phyloP scores from a whole-genome alignment of 2,888 invertebrate species.

The Drosophila vallismaia region DNA sequence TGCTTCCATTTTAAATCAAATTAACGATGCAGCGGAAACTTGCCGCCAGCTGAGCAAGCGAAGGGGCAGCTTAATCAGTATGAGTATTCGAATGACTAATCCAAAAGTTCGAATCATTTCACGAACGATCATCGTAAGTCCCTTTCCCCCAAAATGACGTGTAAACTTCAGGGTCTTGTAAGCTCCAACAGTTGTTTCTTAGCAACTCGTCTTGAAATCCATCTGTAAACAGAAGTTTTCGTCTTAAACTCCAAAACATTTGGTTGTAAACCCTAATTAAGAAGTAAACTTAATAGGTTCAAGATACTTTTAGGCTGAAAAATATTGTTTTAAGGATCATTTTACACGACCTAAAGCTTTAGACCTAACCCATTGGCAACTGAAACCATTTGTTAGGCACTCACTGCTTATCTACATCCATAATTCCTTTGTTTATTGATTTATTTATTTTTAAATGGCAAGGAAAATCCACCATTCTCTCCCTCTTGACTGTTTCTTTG shows the following conservation, averaged over 20 bases:
- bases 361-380: conserved; percentile 4
- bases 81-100: conserved; percentile 27
- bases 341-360: neutral
- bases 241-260: too few species aligned
- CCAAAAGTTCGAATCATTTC: conserved; percentile 11
- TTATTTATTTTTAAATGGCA: conserved; percentile 44
- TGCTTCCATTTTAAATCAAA: conserved; percentile 59
- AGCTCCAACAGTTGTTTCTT: conserved; percentile 18
- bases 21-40: conserved; percentile 44
- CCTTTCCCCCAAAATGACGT: conserved; percentile 6
- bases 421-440: conserved; percentile 54
- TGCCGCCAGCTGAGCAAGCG: conserved; percentile 29
- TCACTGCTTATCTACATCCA: conserved; percentile 9
- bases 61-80: conserved; percentile 12
- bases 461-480: conserved; percentile 30
- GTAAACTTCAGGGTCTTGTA: conserved; percentile 10
- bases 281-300: neutral
- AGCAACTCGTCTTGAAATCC: conserved; percentile 17
- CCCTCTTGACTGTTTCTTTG: conserved; percentile 47
- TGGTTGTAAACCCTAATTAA: too few species aligned
- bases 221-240: neutral
- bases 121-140: conserved; percentile 6
- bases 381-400: conserved; percentile 15
- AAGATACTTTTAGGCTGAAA: neutral
- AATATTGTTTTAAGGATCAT: neutral